Percentiles rank a stretch among this genome's conserved stretches.
Evolutionary conservation across 2,797 vertebrate genomes (phyloP).

Genomic region (Amphiprion clarkii): DNA sequence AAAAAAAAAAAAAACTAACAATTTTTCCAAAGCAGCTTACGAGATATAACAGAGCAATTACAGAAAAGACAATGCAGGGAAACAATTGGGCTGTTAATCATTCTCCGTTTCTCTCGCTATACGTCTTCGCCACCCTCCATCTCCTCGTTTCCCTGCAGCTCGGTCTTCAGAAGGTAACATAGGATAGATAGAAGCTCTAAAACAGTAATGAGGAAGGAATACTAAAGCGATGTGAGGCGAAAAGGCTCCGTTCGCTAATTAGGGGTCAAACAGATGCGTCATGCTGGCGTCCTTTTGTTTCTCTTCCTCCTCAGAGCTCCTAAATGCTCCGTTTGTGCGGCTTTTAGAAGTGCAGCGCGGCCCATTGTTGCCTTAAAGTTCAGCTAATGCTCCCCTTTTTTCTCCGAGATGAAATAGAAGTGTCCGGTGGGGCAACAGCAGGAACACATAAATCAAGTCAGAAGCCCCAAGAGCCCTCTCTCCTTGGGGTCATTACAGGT

Average conservation of each 20-base stretch:
- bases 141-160: conserved; percentile 30
- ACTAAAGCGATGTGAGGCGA: conserved; percentile 43
- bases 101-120: conserved; percentile 16
- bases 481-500: conserved; percentile 90
- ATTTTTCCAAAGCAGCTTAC: conserved; percentile 15
- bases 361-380: conserved; percentile 92
- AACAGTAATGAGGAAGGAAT: conserved; percentile 41
- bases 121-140: conserved; percentile 17
- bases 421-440: conserved; percentile 93
- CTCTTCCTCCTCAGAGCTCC: conserved; percentile 36
- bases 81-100: conserved; percentile 41
- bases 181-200: conserved; percentile 31
- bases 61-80: conserved; percentile 19
- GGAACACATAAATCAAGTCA: conserved; percentile 97
- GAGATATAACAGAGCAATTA: conserved; percentile 16
- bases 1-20: not conserved
- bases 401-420: conserved; percentile 94
- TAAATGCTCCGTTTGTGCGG: conserved; percentile 59
- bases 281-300: conserved; percentile 56
- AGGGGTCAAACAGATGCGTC: conserved; percentile 57
- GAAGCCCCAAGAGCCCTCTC: conserved; percentile 88
- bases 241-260: conserved; percentile 37
- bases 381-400: conserved; percentile 84
- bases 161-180: conserved; percentile 36
- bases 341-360: conserved; percentile 78